Percentiles rank a stretch among this genome's conserved stretches.
These are phyloP conservation scores for Odontophorus gujanensis DNA, from an alignment of 2,113 vertebrate genomes.

Conservation along the genomic window DNA sequence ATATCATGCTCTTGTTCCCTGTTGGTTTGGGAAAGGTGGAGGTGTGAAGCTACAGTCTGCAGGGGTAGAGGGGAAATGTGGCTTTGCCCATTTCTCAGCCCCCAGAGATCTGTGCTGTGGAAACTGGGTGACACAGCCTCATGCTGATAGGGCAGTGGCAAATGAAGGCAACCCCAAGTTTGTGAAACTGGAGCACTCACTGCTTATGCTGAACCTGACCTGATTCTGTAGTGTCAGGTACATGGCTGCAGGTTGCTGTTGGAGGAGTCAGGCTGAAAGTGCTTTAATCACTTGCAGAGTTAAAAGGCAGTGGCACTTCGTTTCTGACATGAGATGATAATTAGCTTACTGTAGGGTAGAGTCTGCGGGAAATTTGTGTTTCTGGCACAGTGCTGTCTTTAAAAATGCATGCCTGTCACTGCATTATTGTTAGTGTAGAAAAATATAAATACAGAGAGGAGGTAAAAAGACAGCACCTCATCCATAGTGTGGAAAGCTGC, in stretches of 20 bases:
- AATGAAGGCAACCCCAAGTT: neutral
- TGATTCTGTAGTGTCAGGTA: conserved; percentile 12
- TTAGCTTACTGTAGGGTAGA: conserved; percentile 14
- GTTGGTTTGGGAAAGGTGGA: neutral
- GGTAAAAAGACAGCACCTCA: neutral
- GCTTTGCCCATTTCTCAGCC: neutral
- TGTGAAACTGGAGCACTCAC: neutral
- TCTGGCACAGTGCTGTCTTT: conserved; percentile 8
- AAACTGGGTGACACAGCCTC: neutral
- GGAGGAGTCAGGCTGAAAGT: neutral
- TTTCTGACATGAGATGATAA: conserved; percentile 45
- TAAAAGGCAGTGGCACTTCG: conserved; percentile 4
- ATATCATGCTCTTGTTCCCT: neutral
- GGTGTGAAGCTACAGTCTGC: fast-evolving
- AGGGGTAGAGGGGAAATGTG: fast-evolving
- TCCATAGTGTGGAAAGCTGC: neutral
- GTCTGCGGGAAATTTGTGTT: neutral
- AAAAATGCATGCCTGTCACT: neutral
- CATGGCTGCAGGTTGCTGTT: neutral
- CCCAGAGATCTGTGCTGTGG: neutral
- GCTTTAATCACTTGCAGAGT: conserved; percentile 29
- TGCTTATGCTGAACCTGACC: conserved; percentile 27
- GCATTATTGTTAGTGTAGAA: neutral
- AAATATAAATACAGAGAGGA: neutral
- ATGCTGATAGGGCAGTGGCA: fast-evolving